Evolutionary conservation across 2,888 invertebrate genomes (phyloP).

Genomic region (Nematopogon swammerdamellus): DNA sequence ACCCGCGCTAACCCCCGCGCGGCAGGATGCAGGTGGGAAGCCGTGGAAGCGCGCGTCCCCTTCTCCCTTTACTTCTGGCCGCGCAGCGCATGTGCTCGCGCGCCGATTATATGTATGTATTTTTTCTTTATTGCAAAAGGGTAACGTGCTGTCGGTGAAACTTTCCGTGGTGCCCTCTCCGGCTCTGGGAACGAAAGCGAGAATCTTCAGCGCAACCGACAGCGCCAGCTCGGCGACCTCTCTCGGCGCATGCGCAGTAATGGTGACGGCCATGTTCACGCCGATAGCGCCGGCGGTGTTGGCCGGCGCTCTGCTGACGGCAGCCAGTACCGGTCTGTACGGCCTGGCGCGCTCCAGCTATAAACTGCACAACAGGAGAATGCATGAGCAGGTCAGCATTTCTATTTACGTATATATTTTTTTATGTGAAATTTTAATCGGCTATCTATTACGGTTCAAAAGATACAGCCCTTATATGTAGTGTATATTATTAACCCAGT

Average conservation of each 20-base stretch:
- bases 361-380: conserved; percentile 41
- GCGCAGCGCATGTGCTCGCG: too few relatives aligned
- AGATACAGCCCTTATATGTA: too few relatives aligned
- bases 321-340: conserved; percentile 46
- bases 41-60: too few relatives aligned
- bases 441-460: too few relatives aligned
- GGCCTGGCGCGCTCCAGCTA: conserved; percentile 47
- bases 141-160: conserved; percentile 31
- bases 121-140: too few relatives aligned
- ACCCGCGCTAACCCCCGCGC: too few relatives aligned
- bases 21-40: too few relatives aligned
- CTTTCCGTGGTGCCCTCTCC: conserved; percentile 39
- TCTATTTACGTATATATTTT: too few relatives aligned
- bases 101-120: too few relatives aligned
- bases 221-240: conserved; percentile 30
- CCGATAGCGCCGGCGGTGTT: conserved; percentile 47
- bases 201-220: conserved; percentile 37
- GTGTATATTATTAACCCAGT: too few relatives aligned
- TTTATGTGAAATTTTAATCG: too few relatives aligned
- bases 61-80: too few relatives aligned
- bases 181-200: conserved; percentile 30
- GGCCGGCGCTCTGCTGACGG: conserved; percentile 41
- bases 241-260: conserved; percentile 43
- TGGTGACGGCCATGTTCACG: conserved; percentile 47
- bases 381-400: conserved; percentile 49